Percentiles rank a stretch among this genome's conserved stretches.
phyloP scores from a whole-genome alignment of 1,140 invertebrate species.

The Diabrotica undecimpunctata region DNA sequence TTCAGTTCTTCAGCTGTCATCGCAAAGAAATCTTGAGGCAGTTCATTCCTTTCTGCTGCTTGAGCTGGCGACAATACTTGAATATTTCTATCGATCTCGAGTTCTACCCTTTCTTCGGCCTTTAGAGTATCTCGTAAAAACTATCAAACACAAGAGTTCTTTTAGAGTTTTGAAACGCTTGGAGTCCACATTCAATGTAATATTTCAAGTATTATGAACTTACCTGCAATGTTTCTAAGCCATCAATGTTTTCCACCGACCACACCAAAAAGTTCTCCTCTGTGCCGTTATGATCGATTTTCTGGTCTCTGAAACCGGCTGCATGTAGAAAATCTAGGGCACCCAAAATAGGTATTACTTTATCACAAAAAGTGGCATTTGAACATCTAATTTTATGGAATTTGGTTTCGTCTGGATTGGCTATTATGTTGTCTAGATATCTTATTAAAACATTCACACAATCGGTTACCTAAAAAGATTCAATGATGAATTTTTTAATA shows the following conservation, averaged over 20 bases:
- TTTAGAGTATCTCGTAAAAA: conserved; percentile 69
- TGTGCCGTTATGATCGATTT: conserved; percentile 53
- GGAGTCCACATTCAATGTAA: no score
- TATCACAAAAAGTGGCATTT: conserved; percentile 74
- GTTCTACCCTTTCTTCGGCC: conserved; percentile 73
- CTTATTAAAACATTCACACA: conserved; percentile 84
- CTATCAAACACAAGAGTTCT: conserved; percentile 47
- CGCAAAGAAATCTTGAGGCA: conserved; percentile 81
- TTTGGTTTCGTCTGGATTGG: conserved; percentile 82
- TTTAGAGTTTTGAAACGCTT: not conserved
- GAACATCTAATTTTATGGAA: conserved; percentile 84
- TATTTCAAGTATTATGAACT: conserved; percentile 14
- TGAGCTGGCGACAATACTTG: conserved; percentile 80
- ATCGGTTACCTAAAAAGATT: conserved; percentile 59
- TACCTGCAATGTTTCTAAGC: conserved; percentile 57
- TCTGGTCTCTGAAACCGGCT: conserved; percentile 71
- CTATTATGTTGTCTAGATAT: conserved; percentile 88
- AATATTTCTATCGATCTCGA: conserved; percentile 80
- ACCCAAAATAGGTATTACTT: conserved; percentile 75
- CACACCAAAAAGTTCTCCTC: conserved; percentile 66
- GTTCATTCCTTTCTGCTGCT: conserved; percentile 60
- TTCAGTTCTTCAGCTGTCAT: conserved; percentile 78
- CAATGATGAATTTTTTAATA: not conserved
- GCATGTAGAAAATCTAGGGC: conserved; percentile 77
- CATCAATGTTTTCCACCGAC: conserved; percentile 52